Conservation (phyloP, 2,888 invertebrate species). For the Onchidella celtica region DNA sequence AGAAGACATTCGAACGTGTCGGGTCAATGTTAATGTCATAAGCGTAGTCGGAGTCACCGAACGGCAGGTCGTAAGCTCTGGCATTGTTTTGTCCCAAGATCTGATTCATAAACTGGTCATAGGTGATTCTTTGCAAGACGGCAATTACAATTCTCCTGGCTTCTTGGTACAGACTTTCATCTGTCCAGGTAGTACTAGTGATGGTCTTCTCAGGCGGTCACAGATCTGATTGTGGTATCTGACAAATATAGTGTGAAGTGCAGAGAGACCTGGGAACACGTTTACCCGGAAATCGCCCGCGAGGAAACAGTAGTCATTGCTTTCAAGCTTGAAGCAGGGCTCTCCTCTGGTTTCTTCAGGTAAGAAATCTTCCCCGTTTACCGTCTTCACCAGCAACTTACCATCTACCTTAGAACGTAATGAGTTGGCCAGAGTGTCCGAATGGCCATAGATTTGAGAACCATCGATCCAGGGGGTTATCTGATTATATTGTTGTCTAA, state of each 20-base stretch:
- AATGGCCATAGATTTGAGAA: conserved; percentile 81
- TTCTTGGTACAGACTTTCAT: conserved; percentile 57
- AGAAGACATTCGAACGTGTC: conserved; percentile 51
- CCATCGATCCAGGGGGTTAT: conserved; percentile 91
- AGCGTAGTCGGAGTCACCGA: neutral
- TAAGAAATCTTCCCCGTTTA: conserved; percentile 18
- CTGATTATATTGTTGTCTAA: conserved; percentile 89
- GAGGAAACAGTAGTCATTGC: conserved; percentile 15
- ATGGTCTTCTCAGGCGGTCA: conserved; percentile 31
- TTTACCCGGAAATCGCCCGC: conserved; percentile 57
- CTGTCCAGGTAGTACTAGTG: conserved; percentile 53
- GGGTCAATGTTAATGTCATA: conserved; percentile 51
- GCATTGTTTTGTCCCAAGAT: neutral
- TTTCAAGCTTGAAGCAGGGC: neutral
- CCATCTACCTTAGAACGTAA: neutral
- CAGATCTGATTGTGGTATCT: conserved; percentile 59
- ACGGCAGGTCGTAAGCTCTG: neutral
- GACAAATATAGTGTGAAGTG: conserved; percentile 57
- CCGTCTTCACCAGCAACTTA: neutral
- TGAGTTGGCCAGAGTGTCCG: conserved; percentile 3
- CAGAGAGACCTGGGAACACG: conserved; percentile 54
- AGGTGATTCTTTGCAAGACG: conserved; percentile 12
- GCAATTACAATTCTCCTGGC: conserved; percentile 46
- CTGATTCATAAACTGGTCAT: conserved; percentile 10
- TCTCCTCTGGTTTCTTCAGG: neutral